Conservation (phyloP, 37 sponge, comb jelly and placozoan genomes). For the Mnemiopsis leidyi region DNA sequence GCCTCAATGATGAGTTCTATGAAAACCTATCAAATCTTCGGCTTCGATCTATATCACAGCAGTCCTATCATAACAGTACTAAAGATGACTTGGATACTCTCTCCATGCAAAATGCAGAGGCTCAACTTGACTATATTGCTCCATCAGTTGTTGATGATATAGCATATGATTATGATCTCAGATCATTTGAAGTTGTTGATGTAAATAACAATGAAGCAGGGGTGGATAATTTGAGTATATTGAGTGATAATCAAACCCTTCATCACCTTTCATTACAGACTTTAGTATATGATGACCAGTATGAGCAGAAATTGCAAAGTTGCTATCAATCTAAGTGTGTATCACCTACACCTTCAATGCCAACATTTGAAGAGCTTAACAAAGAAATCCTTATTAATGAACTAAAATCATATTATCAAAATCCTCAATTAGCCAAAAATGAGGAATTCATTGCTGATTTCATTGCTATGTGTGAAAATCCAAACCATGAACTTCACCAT, state of each 20-base stretch:
- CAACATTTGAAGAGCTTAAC: slow-evolving; percentile 39
- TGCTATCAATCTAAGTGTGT: slow-evolving; percentile 40
- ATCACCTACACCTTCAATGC: slow-evolving; percentile 55
- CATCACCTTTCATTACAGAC: slow-evolving; percentile 54
- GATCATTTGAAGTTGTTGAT: neutral
- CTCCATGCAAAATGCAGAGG: slow-evolving; percentile 38
- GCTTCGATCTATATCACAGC: neutral
- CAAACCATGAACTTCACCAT: slow-evolving; percentile 27
- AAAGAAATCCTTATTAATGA: slow-evolving; percentile 68
- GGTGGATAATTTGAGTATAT: neutral
- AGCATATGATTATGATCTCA: neutral
- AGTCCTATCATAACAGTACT: slow-evolving; percentile 8
- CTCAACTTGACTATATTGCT: slow-evolving; percentile 45
- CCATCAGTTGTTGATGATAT: slow-evolving; percentile 1
- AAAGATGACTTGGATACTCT: slow-evolving; percentile 12
- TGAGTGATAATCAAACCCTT: slow-evolving; percentile 15
- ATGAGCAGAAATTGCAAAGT: slow-evolving; percentile 59
- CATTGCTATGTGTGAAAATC: slow-evolving; percentile 66
- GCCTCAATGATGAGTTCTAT: slow-evolving; percentile 53
- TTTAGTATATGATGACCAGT: slow-evolving; percentile 54
- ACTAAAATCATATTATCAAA: slow-evolving; percentile 76
- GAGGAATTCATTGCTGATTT: slow-evolving; percentile 79
- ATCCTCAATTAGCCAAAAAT: slow-evolving; percentile 77
- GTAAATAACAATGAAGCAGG: neutral
- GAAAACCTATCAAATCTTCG: neutral